Evolutionary conservation across 1,140 invertebrate species (phyloP).

Genomic region (Aphelinus atriplicis): DNA sequence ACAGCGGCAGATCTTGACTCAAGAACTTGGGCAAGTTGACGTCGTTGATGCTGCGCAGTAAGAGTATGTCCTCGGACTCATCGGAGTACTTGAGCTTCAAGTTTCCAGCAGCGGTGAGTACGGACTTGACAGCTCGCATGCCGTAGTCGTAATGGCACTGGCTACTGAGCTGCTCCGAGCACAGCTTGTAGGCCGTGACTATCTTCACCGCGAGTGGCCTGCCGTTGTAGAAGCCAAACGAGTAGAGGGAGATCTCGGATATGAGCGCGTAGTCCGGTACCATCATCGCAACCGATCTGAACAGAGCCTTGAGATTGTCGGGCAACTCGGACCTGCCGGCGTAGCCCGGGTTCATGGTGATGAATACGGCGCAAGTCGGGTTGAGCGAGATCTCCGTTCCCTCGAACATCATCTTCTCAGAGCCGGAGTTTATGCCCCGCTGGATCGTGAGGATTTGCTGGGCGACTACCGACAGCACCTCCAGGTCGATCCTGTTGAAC

Average conservation of each 20-base stretch:
- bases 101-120: slow-evolving; percentile 89
- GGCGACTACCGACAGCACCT: slow-evolving; percentile 92
- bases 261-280: slow-evolving; percentile 92
- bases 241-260: slow-evolving; percentile 92
- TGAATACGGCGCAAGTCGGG: slow-evolving; percentile 92
- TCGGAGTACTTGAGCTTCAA: slow-evolving; percentile 89
- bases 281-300: slow-evolving; percentile 97
- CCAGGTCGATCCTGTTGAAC: slow-evolving; percentile 87
- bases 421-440: slow-evolving; percentile 80
- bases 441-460: slow-evolving; percentile 88
- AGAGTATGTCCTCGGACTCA: slow-evolving; percentile 82
- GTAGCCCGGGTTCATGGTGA: slow-evolving; percentile 96
- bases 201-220: slow-evolving; percentile 92
- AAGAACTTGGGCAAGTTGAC: slow-evolving; percentile 95
- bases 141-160: slow-evolving; percentile 97
- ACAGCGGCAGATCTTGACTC: slow-evolving; percentile 86
- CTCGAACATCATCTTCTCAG: slow-evolving; percentile 85
- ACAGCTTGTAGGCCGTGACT: slow-evolving; percentile 91
- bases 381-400: slow-evolving; percentile 89
- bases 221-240: slow-evolving; percentile 91
- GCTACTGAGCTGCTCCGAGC: slow-evolving; percentile 93
- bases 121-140: slow-evolving; percentile 89
- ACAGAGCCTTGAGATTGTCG: slow-evolving; percentile 93
- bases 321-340: slow-evolving; percentile 90
- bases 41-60: slow-evolving; percentile 90